Evolutionary conservation across 2,888 invertebrate genomes (phyloP), one percentile per base, ranked within the genome.

Genomic region (Stratiomys singularior): DNA sequence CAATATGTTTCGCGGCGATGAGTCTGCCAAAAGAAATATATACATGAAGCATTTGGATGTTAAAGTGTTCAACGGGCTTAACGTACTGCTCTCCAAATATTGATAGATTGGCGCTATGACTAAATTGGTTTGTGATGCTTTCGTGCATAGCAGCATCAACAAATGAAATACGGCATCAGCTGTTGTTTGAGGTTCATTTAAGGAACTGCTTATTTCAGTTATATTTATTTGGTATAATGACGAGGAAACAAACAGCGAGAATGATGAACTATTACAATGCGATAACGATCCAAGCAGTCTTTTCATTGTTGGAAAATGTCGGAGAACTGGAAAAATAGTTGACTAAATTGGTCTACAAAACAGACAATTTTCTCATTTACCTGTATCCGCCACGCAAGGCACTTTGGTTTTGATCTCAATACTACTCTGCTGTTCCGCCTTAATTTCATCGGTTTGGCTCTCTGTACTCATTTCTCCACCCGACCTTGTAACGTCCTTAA

Each of bases 161-260:
- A 97, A 89, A 87, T 94, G 93, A 84, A 95, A 96, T n/a, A 96
- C 92, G 23, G 95, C 95, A 84, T 97, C 96, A 1, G 94, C 94
- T 76, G 96, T 92, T 0, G 94, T 93, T 30, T 92, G 90, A 9
- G 93, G 92, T 82, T 93, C 93, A n/a, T 90, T 85, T 21, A 87
- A 72, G 0, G 85, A 81, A 80, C 84, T 84, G 25, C 82, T 82
- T 0, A 82, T 82, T 64, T 84, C 83, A 13, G 84, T 82, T 9
- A 88, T 82, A 79, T 85, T 85, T 5, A 85, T 82, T 2, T 83
- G 83, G 79, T 84, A 86, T 66, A 89, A 83, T 27, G 87, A 86
- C 67, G 90, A 89, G 0, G 90, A 89, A 18, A 91, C 88, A 79
- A 93, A 88, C 89, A 93, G 90, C 4, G 92, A 92, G 82, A 93